Conservation (phyloP, 2,888 invertebrate genomes). For the Drosophila helvetica region DNA sequence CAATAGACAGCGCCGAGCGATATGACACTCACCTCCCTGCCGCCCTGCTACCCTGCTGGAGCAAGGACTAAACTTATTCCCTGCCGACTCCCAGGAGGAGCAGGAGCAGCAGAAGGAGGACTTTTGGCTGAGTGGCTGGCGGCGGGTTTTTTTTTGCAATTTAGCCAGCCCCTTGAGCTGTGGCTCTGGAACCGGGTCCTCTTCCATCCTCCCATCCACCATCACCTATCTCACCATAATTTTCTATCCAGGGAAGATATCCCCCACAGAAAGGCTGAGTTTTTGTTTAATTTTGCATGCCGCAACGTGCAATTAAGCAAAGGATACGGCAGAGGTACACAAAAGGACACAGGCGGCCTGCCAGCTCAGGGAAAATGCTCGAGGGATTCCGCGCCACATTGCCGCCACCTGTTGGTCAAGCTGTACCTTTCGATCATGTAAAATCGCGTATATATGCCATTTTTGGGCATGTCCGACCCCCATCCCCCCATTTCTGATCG, state of each 20-base stretch:
- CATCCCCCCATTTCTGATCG: too few relatives aligned
- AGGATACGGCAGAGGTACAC: conserved; percentile 11
- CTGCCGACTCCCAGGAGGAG: conserved; percentile 52
- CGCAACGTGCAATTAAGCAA: conserved; percentile 74
- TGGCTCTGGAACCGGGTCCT: conserved; percentile 15
- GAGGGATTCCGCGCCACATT: background rate
- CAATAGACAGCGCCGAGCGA: conserved; percentile 61
- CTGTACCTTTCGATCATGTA: too few relatives aligned
- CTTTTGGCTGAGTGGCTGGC: conserved; percentile 13
- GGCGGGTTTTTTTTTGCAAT: conserved; percentile 70
- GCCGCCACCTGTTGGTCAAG: too few relatives aligned
- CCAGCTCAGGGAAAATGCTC: background rate
- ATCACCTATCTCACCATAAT: conserved; percentile 38
- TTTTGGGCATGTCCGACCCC: too few relatives aligned
- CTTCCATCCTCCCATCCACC: conserved; percentile 6
- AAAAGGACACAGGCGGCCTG: conserved; percentile 15
- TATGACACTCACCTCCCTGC: conserved; percentile 38
- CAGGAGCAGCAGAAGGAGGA: conserved; percentile 17
- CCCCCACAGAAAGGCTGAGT: conserved; percentile 8
- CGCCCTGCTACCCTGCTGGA: background rate
- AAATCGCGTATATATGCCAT: too few relatives aligned
- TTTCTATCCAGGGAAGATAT: conserved; percentile 39
- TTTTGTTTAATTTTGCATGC: conserved; percentile 69
- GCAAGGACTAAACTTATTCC: conserved; percentile 53
- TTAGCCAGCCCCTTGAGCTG: conserved; percentile 51